Base-by-base conservation (phyloP, 2,113 vertebrate species). In the Neogobius melanostomus region DNA sequence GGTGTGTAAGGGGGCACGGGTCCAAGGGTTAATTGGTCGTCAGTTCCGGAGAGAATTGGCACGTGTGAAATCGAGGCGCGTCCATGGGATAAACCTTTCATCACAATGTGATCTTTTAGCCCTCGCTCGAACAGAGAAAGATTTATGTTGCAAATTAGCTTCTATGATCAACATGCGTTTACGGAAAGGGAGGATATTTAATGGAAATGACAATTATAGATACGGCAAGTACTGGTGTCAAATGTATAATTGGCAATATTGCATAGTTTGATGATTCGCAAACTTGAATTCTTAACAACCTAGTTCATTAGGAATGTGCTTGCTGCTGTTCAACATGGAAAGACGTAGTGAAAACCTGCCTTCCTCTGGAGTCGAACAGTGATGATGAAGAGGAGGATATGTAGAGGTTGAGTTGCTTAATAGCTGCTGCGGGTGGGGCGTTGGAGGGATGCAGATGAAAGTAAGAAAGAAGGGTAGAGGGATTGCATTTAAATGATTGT, bases 21-120 rank as follows among this genome's bases (percentile, higher is more conserved):
- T 85, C 77, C 71, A 71, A 63, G 48, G 60, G 81, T 71, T 91
- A 93, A 92, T 92, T 92, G 90, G 90, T 81, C 81, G 70, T 82
- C 81, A 72, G 79, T 69, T 89, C 66, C 81, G 60, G 65, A 82
- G 80, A 77, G 88, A 91, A 90, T 85, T 92, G 85, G 76, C 79
- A 73, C 21, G 79, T 84, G 84, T 82, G 84, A 89, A 90, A 87
- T 85, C 62, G 69, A 75, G 61, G 82, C 82, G 80, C 72, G 16
- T 52, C 65, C 11, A 42, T 69, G 1, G 11, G 74, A 76, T 4
- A 83, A 82, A 66, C 75, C 82, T 81, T 82, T 87, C 74, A 76
- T 78, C 79, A 62, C 81, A 47, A 53, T 59, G 5, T 72, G 80
- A 84, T 79, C 81, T 75, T 71, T 69, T 71, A 64, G 49, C 70